Base-by-base conservation (phyloP, 1,140 invertebrate species). In the Habropoda laboriosa region DNA sequence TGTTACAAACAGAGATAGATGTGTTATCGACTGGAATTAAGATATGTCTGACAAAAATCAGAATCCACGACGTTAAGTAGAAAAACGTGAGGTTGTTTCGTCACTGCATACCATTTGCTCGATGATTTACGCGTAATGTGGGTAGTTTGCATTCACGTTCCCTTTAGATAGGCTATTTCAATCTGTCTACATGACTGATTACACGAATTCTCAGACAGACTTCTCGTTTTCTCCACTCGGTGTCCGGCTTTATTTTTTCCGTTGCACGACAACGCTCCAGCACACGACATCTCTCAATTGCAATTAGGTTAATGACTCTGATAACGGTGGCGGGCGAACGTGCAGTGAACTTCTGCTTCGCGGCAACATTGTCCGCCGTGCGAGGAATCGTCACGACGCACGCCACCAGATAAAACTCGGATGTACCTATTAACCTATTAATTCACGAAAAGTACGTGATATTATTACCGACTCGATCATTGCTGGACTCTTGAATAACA, bases 351-450 rank as follows among this genome's bases (percentile, higher is more conserved):
- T 42, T n/a, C 35, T 53, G n/a, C 47, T 60, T 55, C n/a, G 16
- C 16, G 45, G 21, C 27, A 32, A 53, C n/a, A 24, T n/a, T 49
- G 21, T 8, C 3, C 18, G 4, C 4, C 35, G 66, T n/a, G 24
- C 30, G 32, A 61, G 16, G 38, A 79, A 63, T 77, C 42, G 32
- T 70, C 66, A 42, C n/a, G 30, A 42, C 38, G 21, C 27, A 1
- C 40, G 8, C 21, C 40, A 21, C 58, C 42, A 53, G 38, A 79
- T 51, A 24, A 72, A 72, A 57, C 67, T 64, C 68, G 70, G 60
- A 57, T 70, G 40, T 78, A 60, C 42, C 55, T 78, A 78, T 78
- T 71, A 78, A 61, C 55, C 75, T 58, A 68, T 77, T 77, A 77
- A 77, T 71, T 47, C 55, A 27, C 12, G 67, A 68, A 78, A 78